Conservation (phyloP, 1,140 invertebrate genomes). For the Trachymyrmex septentrionalis region DNA sequence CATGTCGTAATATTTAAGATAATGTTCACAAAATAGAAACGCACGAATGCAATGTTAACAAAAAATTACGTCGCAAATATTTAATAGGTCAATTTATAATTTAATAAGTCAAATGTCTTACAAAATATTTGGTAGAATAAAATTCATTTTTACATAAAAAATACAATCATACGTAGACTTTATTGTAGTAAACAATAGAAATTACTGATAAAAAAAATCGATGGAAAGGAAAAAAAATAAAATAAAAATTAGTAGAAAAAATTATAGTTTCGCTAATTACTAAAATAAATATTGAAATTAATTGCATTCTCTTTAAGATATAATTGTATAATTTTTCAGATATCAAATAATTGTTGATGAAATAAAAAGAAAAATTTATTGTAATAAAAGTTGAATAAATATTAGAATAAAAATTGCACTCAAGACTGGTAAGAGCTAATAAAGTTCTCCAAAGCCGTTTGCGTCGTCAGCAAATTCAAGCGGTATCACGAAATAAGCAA, state of each 20-base stretch:
- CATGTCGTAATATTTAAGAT: conserved; percentile 25
- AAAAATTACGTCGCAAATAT: background rate
- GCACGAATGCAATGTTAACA: background rate
- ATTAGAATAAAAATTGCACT: conserved; percentile 16
- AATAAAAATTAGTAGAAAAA: background rate
- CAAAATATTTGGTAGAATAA: background rate
- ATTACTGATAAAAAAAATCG: background rate
- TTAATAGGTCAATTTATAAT: too few species aligned
- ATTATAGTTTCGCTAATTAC: background rate
- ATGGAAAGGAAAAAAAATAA: background rate
- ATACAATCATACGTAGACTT: background rate
- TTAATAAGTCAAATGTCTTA: background rate
- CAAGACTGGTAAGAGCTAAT: background rate
- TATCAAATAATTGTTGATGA: background rate
- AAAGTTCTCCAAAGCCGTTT: conserved; percentile 27
- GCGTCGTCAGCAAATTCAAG: conserved; percentile 41
- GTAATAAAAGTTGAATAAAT: background rate
- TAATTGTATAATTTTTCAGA: background rate
- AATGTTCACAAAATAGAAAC: background rate
- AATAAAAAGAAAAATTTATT: background rate
- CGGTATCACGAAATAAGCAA: conserved; percentile 49
- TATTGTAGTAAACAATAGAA: background rate
- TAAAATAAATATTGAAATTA: conserved; percentile 1
- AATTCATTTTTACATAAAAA: background rate
- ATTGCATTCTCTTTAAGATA: background rate